Evolutionary conservation across 1,140 invertebrate species (phyloP), one percentile per base, ranked within the genome.

Genomic region (Drosophila pallidifrons): DNA sequence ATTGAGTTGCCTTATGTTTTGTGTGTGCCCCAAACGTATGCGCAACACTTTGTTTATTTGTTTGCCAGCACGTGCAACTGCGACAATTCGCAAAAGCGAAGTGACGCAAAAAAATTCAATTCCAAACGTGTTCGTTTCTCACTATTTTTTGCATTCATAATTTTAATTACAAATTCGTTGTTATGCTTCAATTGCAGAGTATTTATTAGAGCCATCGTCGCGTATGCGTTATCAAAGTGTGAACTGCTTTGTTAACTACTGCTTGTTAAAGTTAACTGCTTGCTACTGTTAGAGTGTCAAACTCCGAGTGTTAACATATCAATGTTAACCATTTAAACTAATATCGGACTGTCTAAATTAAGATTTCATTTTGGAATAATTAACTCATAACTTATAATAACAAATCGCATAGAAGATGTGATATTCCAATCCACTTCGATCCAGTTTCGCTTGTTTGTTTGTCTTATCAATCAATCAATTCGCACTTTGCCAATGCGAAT

Each of bases 31-130:
- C 20, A 25, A 25, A 25, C 11, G 57, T 30, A 30, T 35, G 30
- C 55, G 30, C 55, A 60, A 52, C 73, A 75, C 28, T 71, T 75
- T 88, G 80, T 83, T 88, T 88, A 77, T 88, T 87, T 83, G 69
- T 80, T 80, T 70, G 67, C 41, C 57, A 57, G 80, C 80, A 88
- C 80, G 80, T 87, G 83, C 72, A 71, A 69, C 68, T 80, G 73
- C 70, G 61, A 51, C 73, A 80, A 79, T 75, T 87, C 35, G 71
- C 77, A 72, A 73, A 38, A 43, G 74, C 57, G 73, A 74, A 82
- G 73, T 77, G 60, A 67, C 28, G 49, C 60, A 68, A 52, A 71
- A 71, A 63, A 30, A 51, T 57, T 45, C 4, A 6, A n/a, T 25
- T 25, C 20, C 28, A 30, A 5, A 58, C 15, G 45, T 7, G 10